Evolutionary conservation across 2,113 vertebrate genomes (phyloP).

Genomic region (Dicerorhinus sumatrensis): DNA sequence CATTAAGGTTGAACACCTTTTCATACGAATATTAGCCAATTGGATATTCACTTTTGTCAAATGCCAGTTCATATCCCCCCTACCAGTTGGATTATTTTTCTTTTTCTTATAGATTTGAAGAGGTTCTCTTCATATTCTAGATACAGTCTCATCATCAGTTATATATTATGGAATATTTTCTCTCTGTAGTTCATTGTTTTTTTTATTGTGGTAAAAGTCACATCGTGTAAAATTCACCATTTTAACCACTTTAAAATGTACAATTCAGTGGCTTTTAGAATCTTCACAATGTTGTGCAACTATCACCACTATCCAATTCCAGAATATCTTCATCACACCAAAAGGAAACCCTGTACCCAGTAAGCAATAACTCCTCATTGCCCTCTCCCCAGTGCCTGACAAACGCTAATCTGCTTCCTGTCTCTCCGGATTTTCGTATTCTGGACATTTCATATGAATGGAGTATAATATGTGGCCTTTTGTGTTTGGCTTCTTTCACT

Average conservation of each 20-base stretch:
- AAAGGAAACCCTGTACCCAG: background rate
- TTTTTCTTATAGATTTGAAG: background rate
- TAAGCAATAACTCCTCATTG: background rate
- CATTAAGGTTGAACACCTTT: background rate
- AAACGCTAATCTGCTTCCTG: background rate
- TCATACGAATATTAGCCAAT: background rate
- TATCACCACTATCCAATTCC: background rate
- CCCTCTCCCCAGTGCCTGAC: background rate
- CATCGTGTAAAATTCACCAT: background rate
- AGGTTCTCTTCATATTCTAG: too few species aligned
- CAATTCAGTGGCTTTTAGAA: background rate
- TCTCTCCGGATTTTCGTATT: background rate
- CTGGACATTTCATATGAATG: background rate
- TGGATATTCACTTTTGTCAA: slow-evolving; percentile 21
- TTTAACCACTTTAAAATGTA: background rate
- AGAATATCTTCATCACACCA: background rate
- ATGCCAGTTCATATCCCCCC: background rate
- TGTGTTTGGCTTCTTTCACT: background rate
- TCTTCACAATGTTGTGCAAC: background rate
- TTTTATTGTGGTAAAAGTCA: background rate
- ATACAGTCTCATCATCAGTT: background rate
- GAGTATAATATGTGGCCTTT: background rate
- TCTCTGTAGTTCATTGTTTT: background rate
- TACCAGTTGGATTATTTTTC: background rate
- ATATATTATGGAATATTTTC: background rate